A percentile compares a stretch with the other conserved stretches of the same genome.
Evolutionary conservation across 2,113 vertebrate genomes (phyloP).

Genomic region (Lepisosteus osseus): DNA sequence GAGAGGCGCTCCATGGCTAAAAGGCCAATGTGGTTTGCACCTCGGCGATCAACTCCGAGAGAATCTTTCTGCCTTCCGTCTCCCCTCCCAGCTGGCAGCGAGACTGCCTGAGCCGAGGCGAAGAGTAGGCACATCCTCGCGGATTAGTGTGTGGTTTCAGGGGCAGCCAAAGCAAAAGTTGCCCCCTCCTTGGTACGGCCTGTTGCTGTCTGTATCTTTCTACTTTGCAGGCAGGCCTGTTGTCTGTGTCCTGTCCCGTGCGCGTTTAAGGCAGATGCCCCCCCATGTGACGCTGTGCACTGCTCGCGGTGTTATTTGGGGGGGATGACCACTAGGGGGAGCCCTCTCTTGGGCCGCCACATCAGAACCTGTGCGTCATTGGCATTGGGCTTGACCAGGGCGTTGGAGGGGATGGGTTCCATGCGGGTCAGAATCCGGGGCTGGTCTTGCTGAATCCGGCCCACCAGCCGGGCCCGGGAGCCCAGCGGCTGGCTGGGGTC

Average conservation of each 20-base stretch:
- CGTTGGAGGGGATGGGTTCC: slow-evolving; percentile 89
- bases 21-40: slow-evolving; percentile 52
- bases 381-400: slow-evolving; percentile 91
- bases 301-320: slow-evolving; percentile 72
- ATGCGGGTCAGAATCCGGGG: slow-evolving; percentile 88
- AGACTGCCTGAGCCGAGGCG: neutral
- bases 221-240: no score
- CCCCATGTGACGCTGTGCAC: slow-evolving; percentile 9
- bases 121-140: slow-evolving; percentile 16
- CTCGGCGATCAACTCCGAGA: slow-evolving; percentile 46
- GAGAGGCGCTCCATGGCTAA: slow-evolving; percentile 16
- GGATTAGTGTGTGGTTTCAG: slow-evolving; percentile 26
- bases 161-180: slow-evolving; percentile 15
- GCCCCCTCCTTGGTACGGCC: no score
- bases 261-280: slow-evolving; percentile 65
- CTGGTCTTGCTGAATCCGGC: slow-evolving; percentile 91
- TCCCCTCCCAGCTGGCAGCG: neutral
- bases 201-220: no score
- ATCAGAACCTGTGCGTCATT: slow-evolving; percentile 97
- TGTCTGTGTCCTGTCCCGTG: slow-evolving; percentile 12
- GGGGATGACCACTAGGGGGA: slow-evolving; percentile 88
- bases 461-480: slow-evolving; percentile 82
- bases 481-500: slow-evolving; percentile 87
- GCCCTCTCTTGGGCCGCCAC: slow-evolving; percentile 93
- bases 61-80: slow-evolving; percentile 12